Evolutionary conservation across 2,113 vertebrate species (phyloP).

Genomic region (Antechinus stuartii): DNA sequence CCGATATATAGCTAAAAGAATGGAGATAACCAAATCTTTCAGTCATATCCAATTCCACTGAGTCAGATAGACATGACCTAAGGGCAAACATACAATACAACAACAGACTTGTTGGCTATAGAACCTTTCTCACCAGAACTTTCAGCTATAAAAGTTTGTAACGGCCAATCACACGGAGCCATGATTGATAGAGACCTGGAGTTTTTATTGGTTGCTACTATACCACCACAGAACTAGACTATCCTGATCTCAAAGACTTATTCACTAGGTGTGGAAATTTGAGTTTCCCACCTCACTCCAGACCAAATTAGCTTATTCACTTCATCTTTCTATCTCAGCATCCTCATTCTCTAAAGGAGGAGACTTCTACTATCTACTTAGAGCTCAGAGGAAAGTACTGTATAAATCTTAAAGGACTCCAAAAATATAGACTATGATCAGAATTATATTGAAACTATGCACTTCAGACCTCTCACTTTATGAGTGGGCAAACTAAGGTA

Average conservation of each 20-base stretch:
- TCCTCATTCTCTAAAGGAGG: neutral
- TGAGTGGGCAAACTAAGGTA: neutral
- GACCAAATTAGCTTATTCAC: neutral
- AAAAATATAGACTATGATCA: neutral
- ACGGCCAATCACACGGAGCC: neutral
- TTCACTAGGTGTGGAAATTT: neutral
- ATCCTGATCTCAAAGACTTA: neutral
- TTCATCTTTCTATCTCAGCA: neutral
- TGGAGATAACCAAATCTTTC: constrained; percentile 4
- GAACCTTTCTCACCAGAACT: neutral
- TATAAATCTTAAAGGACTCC: neutral
- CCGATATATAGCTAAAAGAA: neutral
- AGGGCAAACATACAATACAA: neutral
- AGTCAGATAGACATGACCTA: neutral
- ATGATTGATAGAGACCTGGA: neutral
- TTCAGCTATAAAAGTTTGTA: neutral
- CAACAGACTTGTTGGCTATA: neutral
- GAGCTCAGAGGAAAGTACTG: neutral
- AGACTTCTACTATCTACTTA: neutral
- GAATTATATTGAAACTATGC: neutral
- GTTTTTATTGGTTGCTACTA: neutral
- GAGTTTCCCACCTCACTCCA: neutral
- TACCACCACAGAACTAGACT: neutral
- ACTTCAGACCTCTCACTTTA: neutral
- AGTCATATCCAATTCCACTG: neutral